phyloP scores from a whole-genome alignment of 2,797 vertebrate species.

The Urophycis tenuis region DNA sequence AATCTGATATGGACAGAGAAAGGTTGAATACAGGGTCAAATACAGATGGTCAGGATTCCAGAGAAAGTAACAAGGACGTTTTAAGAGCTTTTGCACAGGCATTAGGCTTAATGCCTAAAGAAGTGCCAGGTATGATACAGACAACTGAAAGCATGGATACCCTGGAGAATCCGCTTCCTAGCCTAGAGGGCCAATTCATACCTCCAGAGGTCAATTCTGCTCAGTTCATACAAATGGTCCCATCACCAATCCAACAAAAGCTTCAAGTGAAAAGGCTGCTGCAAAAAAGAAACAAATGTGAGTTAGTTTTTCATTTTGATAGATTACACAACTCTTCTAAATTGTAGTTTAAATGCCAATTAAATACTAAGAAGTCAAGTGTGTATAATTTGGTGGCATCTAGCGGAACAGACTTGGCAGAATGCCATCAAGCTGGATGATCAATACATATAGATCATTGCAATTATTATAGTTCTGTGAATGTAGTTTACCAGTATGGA shows the following conservation, averaged over 20 bases:
- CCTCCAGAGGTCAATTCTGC: background rate
- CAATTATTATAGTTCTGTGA: no score
- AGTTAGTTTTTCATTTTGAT: slow-evolving; percentile 38
- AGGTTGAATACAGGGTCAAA: slow-evolving; percentile 15
- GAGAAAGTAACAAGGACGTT: slow-evolving; percentile 13
- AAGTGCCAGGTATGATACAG: slow-evolving; percentile 10
- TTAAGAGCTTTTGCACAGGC: slow-evolving; percentile 49
- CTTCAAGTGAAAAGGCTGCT: slow-evolving; percentile 52
- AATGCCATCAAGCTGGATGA: no score
- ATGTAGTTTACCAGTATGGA: no score
- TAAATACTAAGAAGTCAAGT: background rate
- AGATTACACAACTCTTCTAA: background rate
- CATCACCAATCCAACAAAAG: slow-evolving; percentile 36
- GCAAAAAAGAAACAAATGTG: slow-evolving; percentile 63
- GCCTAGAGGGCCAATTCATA: slow-evolving; percentile 15
- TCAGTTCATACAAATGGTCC: slow-evolving; percentile 31
- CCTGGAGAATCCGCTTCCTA: slow-evolving; percentile 25
- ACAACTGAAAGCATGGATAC: slow-evolving; percentile 17
- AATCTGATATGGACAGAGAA: slow-evolving; percentile 25
- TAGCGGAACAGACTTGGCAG: no score
- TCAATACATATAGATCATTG: no score
- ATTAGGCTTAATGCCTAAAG: slow-evolving; percentile 56
- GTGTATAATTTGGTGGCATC: no score
- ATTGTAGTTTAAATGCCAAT: background rate
- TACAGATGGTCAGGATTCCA: slow-evolving; percentile 9